These are phyloP conservation scores for Neelides sp. DNA, from an alignment of 1,140 invertebrate genomes.

Conservation along the genomic window DNA sequence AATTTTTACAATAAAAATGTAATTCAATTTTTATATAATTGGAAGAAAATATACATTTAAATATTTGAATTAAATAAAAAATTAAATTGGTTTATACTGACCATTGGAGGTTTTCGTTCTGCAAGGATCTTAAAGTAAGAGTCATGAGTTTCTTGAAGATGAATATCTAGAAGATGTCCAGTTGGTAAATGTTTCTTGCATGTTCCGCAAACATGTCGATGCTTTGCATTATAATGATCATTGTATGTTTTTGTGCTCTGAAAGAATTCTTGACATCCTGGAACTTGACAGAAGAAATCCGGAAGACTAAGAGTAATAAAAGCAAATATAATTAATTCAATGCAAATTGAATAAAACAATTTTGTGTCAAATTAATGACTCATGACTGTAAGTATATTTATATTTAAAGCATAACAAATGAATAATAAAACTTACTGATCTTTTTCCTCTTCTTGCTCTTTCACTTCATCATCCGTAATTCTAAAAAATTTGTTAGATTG, in stretches of 20 bases:
- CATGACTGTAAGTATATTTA: no score
- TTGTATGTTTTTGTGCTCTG: slow-evolving; percentile 39
- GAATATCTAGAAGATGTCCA: slow-evolving; percentile 52
- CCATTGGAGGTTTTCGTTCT: slow-evolving; percentile 48
- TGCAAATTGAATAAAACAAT: no score
- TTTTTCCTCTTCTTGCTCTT: no score
- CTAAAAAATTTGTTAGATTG: no score
- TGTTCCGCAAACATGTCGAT: slow-evolving; percentile 38
- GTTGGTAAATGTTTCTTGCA: slow-evolving; percentile 49
- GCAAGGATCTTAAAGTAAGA: slow-evolving; percentile 51
- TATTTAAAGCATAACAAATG: no score
- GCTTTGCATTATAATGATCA: slow-evolving; percentile 40
- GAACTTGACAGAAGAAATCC: slow-evolving; percentile 37
- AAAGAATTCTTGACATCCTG: slow-evolving; percentile 37
- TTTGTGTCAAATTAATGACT: no score
- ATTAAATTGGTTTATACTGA: slow-evolving; percentile 34
- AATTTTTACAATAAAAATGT: not conserved
- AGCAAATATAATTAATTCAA: no score
- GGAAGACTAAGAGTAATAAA: slow-evolving; percentile 35
- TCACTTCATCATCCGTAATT: no score
- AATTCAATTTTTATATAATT: not conserved
- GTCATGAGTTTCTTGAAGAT: slow-evolving; percentile 54
- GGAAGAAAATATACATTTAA: not conserved
- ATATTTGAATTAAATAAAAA: slow-evolving; percentile 14
- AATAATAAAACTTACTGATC: no score